Percentiles rank a stretch among this genome's conserved stretches.
Conservation (phyloP, 2,888 invertebrate species). For the Pyrrhia umbra region DNA sequence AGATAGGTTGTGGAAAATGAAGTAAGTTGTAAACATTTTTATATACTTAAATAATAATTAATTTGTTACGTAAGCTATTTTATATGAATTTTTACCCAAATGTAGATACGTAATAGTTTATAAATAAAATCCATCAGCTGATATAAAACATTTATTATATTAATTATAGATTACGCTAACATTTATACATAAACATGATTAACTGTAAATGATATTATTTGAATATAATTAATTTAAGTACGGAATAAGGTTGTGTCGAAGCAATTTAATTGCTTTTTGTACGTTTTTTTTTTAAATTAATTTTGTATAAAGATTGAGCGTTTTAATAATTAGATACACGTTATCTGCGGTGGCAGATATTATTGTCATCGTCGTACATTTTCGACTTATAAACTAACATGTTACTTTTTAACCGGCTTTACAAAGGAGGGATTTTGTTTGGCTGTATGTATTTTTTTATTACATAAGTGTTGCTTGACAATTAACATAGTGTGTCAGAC, state of each 20-base stretch:
- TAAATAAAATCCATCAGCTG: conserved; percentile 76
- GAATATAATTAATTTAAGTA: conserved; percentile 63
- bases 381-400: conserved; percentile 44
- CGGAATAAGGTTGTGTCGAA: conserved; percentile 80
- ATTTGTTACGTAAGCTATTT: conserved; percentile 50
- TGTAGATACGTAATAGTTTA: conserved; percentile 79
- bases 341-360: conserved; percentile 39
- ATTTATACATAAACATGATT: conserved; percentile 66
- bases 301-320: conserved; percentile 58
- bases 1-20: conserved; percentile 41
- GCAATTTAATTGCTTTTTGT: conserved; percentile 85
- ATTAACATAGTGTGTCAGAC: conserved; percentile 19
- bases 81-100: conserved; percentile 79
- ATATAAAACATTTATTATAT: conserved; percentile 64
- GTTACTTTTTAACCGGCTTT: conserved; percentile 29
- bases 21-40: conserved; percentile 49
- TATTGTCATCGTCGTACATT: conserved; percentile 40
- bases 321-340: conserved; percentile 46
- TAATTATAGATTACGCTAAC: conserved; percentile 68
- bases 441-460: no score
- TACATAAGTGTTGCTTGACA: conserved; percentile 17
- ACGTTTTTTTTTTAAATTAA: conserved; percentile 55
- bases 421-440: no score
- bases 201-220: conserved; percentile 64
- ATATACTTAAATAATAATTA: conserved; percentile 27